Base-by-base conservation (phyloP, 2,888 invertebrate species). In the Dynastes hyllus region DNA sequence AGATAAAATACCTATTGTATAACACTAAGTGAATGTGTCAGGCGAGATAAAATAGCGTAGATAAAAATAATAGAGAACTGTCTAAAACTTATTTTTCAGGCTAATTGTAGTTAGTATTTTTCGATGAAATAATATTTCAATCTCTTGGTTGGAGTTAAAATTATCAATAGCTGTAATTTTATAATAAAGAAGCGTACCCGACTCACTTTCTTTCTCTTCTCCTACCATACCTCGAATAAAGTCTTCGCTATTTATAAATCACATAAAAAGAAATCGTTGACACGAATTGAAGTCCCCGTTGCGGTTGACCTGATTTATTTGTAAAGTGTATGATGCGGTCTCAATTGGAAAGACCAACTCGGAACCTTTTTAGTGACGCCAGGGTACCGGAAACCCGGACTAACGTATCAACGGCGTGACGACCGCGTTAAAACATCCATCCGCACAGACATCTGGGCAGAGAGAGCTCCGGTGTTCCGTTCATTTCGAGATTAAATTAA, bases 401-500 rank as follows among this genome's bases (percentile, higher is more conserved):
- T 71, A 58, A 16, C 27, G 32, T 13, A 22, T 37, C 27, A 9
- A 32, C 58, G 40, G 67, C 73, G 58, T 73, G 22, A 58, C 55
- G 55, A 58, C 55, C 22, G 16, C 4, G 22, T n/a, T 58, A 11
- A 73, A 37, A 40, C 58, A 45, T 73, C 22, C 58, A 73, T 73
- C 58, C 40, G 58, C n/a, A 37, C 32, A 37, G 71, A 58, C 55
- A 73, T 73, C 73, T 40, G 58, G 58, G 55, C 13, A 58, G 27
- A 73, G 58, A 58, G 58, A 58, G 73, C 73, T 58, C 73, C 58
- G 22, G 58, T 45, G 37, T 58, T 16, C 55, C n/a, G 27, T 58
- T 73, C 73, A 45, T 73, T 73, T 58, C 55, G 73, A 73, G 73
- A 73, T 73, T 58, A 73, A 58, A 73, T 61, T 37, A 58, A 73